Evolutionary conservation across 2,113 vertebrate species (phyloP).

Genomic region (Tringa solitaria): DNA sequence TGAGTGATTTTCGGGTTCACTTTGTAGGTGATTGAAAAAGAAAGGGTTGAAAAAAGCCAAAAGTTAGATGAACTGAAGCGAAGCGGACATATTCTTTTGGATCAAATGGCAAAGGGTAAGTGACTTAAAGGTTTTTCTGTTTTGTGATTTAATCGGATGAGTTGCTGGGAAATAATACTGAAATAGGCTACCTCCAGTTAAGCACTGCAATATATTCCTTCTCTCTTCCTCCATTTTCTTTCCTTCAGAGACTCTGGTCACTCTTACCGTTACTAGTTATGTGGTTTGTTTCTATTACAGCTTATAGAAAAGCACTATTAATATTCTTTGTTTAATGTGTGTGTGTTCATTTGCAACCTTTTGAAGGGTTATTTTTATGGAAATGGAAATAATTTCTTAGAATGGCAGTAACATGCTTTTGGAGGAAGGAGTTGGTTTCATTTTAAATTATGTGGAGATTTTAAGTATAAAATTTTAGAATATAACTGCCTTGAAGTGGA

Average conservation of each 20-base stretch:
- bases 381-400: not conserved
- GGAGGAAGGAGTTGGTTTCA: not conserved
- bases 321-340: not conserved
- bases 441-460: not conserved
- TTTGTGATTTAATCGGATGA: not conserved
- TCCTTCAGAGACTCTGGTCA: not conserved
- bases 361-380: not conserved
- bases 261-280: not conserved
- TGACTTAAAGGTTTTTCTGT: not conserved
- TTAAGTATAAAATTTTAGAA: not conserved
- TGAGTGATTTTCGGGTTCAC: not conserved
- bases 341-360: not conserved
- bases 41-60: constrained; percentile 74
- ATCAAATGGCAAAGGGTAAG: constrained; percentile 87
- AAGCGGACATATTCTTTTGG: constrained; percentile 77
- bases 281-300: not conserved
- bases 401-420: not conserved
- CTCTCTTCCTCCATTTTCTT: not conserved
- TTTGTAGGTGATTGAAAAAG: constrained; percentile 80
- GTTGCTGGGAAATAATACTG: not conserved
- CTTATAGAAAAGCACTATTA: not conserved
- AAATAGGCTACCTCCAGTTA: not conserved
- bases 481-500: not conserved
- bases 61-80: constrained; percentile 73
- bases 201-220: not conserved